Evolutionary conservation across 1,140 invertebrate genomes (phyloP), one percentile per base, ranked within the genome.

Genomic region (Drosophila paulistorum): DNA sequence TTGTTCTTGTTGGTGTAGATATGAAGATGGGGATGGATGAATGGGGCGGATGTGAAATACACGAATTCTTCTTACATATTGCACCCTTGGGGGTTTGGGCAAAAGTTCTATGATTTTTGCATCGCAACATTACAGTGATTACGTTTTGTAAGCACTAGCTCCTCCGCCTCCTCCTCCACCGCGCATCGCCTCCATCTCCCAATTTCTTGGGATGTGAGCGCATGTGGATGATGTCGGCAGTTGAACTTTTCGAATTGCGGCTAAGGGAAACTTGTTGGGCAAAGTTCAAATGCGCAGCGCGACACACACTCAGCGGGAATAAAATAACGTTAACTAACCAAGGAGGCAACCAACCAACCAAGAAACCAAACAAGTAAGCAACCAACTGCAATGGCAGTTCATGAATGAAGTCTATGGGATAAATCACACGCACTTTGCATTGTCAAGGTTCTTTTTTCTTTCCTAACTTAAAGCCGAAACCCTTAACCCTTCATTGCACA

Each of bases 41-140:
- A 35, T 7, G 35, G 14, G 35, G 67, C 81, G 83, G 76, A 77
- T 79, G 70, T 66, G 68, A 79, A 78, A 72, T 83, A 87, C 79
- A 89, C 79, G 84, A 74, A 83, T 82, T 79, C 77, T 64, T 69
- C 74, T 79, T 73, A 68, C 74, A 87, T 81, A 74, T 74, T 77
- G 59, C 68, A 63, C 84, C 71, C 80, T 66, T 41, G 80, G 83
- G 74, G 63, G 65, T 35, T 10, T 39, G 20, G 45, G 45, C 57
- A 26, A 70, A 82, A 83, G 65, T 83, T 87, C 73, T 67, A 79
- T 70, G 65, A 82, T 79, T 72, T 84, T 72, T 59, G 71, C 77
- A 62, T 67, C 62, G 71, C 62, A 75, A 65, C 80, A 89, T 89
- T 89, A 89, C 80, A 83, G 83, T 87, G 84, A 89, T 87, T 87